A percentile compares a stretch with the other conserved stretches of the same genome.
Evolutionary conservation across 2,113 vertebrate genomes (phyloP).

Genomic region (Elaphurus davidianus): DNA sequence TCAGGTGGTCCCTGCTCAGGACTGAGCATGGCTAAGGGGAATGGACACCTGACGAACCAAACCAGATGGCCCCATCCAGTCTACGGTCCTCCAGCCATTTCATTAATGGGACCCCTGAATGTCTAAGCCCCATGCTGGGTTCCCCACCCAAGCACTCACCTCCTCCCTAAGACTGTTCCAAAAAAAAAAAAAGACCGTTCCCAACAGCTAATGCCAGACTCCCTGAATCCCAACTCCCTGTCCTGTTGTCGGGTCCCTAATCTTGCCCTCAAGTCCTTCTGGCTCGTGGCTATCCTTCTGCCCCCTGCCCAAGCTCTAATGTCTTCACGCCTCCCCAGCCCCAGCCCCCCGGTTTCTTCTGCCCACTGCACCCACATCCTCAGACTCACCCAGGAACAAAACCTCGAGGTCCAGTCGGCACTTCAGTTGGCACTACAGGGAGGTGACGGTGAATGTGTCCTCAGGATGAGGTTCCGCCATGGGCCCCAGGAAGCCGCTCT

Average conservation of each 20-base stretch:
- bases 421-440: slow-evolving; percentile 93
- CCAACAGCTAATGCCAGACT: background rate
- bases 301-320: background rate
- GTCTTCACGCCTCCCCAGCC: background rate
- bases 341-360: background rate
- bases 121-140: background rate
- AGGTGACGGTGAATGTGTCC: slow-evolving; percentile 99
- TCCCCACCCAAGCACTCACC: background rate
- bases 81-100: background rate
- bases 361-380: background rate
- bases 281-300: background rate
- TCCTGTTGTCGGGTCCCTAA: background rate
- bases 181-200: background rate
- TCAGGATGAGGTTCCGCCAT: slow-evolving; percentile 95
- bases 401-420: slow-evolving; percentile 87
- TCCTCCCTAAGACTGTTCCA: background rate
- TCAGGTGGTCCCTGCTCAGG: background rate
- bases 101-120: background rate
- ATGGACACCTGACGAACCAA: background rate
- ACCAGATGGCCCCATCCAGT: background rate
- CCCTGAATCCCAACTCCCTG: background rate
- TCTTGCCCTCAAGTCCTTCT: background rate
- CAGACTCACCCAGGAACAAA: slow-evolving; percentile 87
- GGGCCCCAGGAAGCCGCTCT: slow-evolving; percentile 93
- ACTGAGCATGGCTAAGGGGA: background rate